Evolutionary conservation across 2,113 vertebrate genomes (phyloP).

Genomic region (Grammomys dolichurus): DNA sequence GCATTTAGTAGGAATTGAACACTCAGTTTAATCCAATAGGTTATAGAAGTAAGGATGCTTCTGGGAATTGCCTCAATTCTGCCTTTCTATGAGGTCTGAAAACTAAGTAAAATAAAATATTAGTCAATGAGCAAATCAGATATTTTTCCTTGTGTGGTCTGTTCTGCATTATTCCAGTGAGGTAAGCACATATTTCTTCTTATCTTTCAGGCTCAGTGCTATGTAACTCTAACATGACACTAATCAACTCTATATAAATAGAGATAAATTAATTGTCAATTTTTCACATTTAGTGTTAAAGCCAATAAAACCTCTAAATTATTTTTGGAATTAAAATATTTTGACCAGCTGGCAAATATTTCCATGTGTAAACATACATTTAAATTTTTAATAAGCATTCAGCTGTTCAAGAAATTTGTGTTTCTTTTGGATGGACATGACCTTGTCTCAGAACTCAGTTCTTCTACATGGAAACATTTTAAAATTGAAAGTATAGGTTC

Average conservation of each 20-base stretch:
- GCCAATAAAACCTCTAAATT: not conserved
- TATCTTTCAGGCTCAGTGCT: not conserved
- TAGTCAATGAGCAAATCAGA: not conserved
- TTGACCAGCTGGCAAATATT: not conserved
- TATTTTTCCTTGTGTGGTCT: not conserved
- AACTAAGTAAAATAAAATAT: not conserved
- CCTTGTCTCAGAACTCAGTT: not conserved
- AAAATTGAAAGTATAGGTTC: not conserved
- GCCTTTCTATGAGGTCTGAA: not conserved
- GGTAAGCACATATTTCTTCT: not conserved
- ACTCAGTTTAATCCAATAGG: not conserved
- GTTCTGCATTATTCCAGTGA: not conserved
- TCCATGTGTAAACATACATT: not conserved
- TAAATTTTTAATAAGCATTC: not conserved
- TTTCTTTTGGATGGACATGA: fast-evolving
- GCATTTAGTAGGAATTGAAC: not conserved
- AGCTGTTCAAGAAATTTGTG: fast-evolving
- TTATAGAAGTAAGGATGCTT: not conserved
- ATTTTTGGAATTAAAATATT: not conserved
- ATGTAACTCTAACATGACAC: not conserved
- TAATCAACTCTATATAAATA: not conserved
- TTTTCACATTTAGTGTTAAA: not conserved
- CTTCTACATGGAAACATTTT: not conserved
- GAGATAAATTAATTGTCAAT: not conserved
- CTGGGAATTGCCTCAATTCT: not conserved